Conservation (phyloP, 2,797 vertebrate genomes). For the Pteronotus mesoamericanus region DNA sequence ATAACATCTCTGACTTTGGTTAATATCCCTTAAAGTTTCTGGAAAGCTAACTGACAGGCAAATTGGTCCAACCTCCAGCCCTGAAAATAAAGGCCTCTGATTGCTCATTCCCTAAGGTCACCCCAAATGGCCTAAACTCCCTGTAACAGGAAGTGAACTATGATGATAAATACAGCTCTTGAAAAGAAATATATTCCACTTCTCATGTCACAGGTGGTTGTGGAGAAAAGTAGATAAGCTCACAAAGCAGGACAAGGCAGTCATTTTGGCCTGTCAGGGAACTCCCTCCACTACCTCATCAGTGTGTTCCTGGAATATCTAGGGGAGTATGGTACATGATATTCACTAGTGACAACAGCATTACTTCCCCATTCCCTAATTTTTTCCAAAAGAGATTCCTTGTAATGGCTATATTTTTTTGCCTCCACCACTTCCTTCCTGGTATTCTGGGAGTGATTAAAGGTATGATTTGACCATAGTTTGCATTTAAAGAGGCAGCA, state of each 20-base stretch:
- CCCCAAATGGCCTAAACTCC: not conserved
- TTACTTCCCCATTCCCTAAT: not conserved
- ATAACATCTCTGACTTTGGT: slow-evolving; percentile 48
- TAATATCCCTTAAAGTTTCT: slow-evolving; percentile 55
- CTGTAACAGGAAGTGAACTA: not conserved
- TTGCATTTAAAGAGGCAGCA: not conserved
- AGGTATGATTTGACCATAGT: not conserved
- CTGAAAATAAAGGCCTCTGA: slow-evolving; percentile 6
- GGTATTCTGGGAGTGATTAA: not conserved
- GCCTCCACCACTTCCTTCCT: not conserved
- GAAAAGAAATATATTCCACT: not conserved
- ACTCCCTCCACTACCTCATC: not conserved
- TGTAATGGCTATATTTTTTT: not conserved
- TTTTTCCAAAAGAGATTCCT: not conserved
- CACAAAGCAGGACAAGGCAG: not conserved
- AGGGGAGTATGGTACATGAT: not conserved
- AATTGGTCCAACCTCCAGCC: slow-evolving; percentile 31
- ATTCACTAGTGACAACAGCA: not conserved
- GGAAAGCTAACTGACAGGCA: slow-evolving; percentile 38
- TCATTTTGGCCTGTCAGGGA: not conserved
- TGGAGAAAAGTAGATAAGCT: not conserved
- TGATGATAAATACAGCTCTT: not conserved
- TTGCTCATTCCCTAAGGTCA: not conserved
- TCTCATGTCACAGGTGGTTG: not conserved
- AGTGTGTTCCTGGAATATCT: not conserved